Conservation (phyloP, 2,797 vertebrate genomes). For the Eulemur rubriventer region DNA sequence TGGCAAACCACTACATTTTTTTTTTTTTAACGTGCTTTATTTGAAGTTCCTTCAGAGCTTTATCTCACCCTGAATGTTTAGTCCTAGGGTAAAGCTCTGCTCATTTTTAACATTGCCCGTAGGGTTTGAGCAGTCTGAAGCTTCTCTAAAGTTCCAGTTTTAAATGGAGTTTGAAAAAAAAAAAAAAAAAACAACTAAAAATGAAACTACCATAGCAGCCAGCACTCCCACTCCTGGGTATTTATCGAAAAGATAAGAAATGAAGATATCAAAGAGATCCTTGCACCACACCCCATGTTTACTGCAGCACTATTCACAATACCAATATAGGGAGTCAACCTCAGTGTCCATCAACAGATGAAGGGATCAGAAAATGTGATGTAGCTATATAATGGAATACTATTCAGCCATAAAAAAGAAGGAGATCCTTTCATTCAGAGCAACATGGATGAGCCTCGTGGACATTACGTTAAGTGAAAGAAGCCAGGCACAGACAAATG, state of each 20-base stretch:
- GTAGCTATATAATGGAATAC: background rate
- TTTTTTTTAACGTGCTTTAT: background rate
- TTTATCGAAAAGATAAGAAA: background rate
- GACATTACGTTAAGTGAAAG: background rate
- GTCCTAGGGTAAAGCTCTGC: background rate
- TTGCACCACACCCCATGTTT: background rate
- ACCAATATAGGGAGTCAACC: background rate
- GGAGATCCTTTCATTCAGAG: background rate
- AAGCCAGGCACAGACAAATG: background rate
- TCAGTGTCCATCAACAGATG: background rate
- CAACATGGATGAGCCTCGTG: background rate
- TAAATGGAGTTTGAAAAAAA: background rate
- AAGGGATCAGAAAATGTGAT: background rate
- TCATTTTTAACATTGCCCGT: background rate
- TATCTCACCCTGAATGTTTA: background rate
- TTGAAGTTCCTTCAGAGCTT: background rate
- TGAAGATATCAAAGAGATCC: background rate
- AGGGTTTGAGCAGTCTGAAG: background rate
- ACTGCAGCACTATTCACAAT: background rate
- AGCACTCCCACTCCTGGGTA: background rate
- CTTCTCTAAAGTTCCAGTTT: background rate
- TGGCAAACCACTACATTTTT: background rate
- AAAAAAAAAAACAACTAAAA: background rate
- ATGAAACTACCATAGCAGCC: background rate
- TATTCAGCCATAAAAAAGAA: background rate